These are phyloP conservation scores for Drosophila subpulchrella DNA, from an alignment of 1,140 invertebrate genomes.

Conservation along the genomic window DNA sequence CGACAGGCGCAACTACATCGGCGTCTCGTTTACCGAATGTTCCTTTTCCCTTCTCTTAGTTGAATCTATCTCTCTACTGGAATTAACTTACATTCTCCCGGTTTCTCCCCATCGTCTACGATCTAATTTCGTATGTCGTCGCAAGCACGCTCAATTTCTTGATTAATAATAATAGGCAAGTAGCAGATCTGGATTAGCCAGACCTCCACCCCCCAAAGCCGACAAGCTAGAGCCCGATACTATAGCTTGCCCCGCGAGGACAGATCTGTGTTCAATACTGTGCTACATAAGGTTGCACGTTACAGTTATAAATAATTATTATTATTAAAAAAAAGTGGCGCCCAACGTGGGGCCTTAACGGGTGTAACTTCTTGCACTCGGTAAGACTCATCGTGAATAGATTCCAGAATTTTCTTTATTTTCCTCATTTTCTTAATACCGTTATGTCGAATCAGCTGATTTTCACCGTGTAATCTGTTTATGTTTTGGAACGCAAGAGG, in stretches of 20 bases:
- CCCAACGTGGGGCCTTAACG: no score
- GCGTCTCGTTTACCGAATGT: not conserved
- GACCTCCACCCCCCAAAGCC: not conserved
- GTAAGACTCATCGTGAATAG: not conserved
- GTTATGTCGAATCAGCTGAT: not conserved
- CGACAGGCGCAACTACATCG: not conserved
- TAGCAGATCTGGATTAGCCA: not conserved
- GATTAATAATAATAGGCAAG: not conserved
- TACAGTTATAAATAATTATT: no score
- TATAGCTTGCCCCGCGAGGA: no score
- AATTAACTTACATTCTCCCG: not conserved
- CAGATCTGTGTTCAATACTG: no score
- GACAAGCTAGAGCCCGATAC: no score
- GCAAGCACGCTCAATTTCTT: not conserved
- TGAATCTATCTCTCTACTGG: not conserved
- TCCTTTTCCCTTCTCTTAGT: not conserved
- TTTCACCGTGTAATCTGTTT: not conserved
- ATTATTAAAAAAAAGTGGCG: no score
- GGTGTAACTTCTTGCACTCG: not conserved
- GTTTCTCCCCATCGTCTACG: not conserved
- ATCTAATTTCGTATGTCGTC: not conserved
- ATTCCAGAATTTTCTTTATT: not conserved
- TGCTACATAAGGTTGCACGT: no score
- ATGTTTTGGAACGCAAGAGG: not conserved
- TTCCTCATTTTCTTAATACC: not conserved